phyloP scores from a whole-genome alignment of 2,888 invertebrate genomes.

The Rhagonycha lutea region DNA sequence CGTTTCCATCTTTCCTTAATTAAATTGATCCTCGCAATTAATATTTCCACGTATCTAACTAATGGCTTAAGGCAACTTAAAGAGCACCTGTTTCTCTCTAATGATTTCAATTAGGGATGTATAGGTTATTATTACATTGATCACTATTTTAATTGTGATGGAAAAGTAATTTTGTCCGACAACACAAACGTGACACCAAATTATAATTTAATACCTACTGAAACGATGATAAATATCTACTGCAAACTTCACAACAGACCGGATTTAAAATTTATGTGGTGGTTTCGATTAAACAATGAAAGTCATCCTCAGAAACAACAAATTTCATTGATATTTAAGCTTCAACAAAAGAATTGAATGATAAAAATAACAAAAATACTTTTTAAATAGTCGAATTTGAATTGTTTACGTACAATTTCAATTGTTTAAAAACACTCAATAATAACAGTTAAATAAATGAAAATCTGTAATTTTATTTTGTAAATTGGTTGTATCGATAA shows the following conservation, averaged over 20 bases:
- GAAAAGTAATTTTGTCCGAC: neutral
- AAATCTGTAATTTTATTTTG: neutral
- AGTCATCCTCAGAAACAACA: neutral
- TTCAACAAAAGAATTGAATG: too few species aligned
- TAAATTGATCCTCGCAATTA: slow-evolving; percentile 11
- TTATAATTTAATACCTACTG: neutral
- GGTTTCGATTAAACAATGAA: neutral
- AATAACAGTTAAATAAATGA: neutral
- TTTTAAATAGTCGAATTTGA: too few species aligned
- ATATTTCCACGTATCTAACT: slow-evolving; percentile 5
- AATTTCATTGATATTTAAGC: too few species aligned
- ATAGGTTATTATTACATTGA: neutral
- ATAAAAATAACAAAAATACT: too few species aligned
- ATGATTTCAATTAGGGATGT: neutral
- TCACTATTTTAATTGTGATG: neutral
- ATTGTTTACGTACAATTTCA: too few species aligned
- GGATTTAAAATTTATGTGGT: too few species aligned
- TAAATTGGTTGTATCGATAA: neutral
- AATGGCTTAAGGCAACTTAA: slow-evolving; percentile 3
- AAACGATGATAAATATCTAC: neutral
- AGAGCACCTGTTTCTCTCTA: neutral
- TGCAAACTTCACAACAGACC: too few species aligned
- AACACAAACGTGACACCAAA: neutral
- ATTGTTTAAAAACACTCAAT: neutral
- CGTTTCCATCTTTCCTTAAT: neutral